These are phyloP conservation scores for Apotomis turbidana DNA, from an alignment of 2,888 invertebrate genomes.

Conservation along the genomic window DNA sequence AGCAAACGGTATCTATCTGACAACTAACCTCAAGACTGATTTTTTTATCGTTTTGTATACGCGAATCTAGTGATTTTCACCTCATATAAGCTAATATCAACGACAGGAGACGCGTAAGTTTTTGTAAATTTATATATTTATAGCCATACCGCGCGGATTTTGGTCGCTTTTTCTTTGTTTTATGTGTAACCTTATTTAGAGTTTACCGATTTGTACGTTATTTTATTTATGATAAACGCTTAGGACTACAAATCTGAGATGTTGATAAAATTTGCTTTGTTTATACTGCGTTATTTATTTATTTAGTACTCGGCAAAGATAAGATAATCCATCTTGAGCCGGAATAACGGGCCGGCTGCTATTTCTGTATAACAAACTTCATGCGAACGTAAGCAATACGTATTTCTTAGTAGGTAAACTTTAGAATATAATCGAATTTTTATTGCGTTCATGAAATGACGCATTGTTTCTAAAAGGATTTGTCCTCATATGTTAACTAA, in stretches of 20 bases:
- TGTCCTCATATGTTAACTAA: too few species aligned
- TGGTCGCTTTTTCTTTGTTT: constrained; percentile 8
- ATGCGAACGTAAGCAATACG: neutral
- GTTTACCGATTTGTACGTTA: constrained; percentile 26
- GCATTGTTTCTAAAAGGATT: too few species aligned
- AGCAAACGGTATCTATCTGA: constrained; percentile 54
- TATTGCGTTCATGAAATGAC: too few species aligned
- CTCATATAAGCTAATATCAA: constrained; percentile 34
- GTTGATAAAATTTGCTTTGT: constrained; percentile 11
- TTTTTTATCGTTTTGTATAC: constrained; percentile 61
- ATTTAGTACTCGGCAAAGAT: neutral
- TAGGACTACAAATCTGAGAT: constrained; percentile 3
- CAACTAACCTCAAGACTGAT: constrained; percentile 73
- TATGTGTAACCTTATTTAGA: constrained; percentile 29
- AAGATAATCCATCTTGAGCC: neutral
- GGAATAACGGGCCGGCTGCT: neutral
- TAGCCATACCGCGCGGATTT: neutral
- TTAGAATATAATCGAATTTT: too few species aligned
- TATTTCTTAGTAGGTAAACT: neutral
- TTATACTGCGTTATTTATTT: constrained; percentile 3
- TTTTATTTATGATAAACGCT: constrained; percentile 29
- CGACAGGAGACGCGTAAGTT: constrained; percentile 32
- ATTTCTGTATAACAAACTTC: constrained; percentile 22
- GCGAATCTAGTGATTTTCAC: constrained; percentile 50
- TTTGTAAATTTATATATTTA: neutral